Conservation (phyloP, 2,888 invertebrate genomes). For the Cotesia congregata region DNA sequence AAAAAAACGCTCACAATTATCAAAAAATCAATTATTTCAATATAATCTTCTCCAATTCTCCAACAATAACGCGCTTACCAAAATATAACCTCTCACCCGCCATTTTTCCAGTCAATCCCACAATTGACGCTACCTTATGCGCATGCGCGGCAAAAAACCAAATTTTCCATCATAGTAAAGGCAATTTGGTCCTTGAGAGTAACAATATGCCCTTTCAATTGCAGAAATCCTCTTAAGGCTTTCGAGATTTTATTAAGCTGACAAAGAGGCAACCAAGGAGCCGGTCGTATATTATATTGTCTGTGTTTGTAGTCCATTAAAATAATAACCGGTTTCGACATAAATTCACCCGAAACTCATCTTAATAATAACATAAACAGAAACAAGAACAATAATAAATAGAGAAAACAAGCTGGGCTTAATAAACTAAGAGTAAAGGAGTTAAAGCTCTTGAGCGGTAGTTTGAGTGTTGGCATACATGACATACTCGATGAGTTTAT, state of each 20-base stretch:
- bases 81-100: no score
- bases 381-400: constrained; percentile 14
- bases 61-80: no score
- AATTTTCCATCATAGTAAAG: no score
- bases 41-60: not conserved
- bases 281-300: no score
- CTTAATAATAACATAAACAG: not conserved
- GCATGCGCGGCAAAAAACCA: no score
- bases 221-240: no score
- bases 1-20: not conserved
- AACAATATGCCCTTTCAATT: no score
- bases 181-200: no score
- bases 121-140: no score
- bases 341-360: not conserved
- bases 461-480: constrained; percentile 16
- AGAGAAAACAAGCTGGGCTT: not conserved
- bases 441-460: constrained; percentile 13
- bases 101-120: no score
- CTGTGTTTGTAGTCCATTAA: constrained; percentile 15
- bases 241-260: no score
- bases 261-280: no score
- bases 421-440: constrained; percentile 11
- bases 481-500: not conserved
- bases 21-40: not conserved
- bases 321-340: not conserved